Evolutionary conservation across 64 coral and sea anemone genomes (phyloP), one percentile per base, ranked within the genome.

Genomic region (Pocillopora verrucosa): DNA sequence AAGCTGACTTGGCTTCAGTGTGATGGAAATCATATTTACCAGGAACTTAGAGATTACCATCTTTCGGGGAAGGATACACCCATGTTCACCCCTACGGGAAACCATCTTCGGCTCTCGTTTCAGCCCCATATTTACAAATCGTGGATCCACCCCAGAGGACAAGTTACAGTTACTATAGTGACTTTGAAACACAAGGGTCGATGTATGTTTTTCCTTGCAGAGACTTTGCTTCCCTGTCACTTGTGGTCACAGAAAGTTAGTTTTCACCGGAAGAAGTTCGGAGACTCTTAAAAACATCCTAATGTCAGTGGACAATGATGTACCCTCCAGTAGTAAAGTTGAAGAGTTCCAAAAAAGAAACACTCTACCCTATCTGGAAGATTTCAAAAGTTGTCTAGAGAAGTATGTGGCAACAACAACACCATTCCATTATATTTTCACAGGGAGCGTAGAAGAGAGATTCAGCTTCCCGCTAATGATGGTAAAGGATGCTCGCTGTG

Each of bases 221-320:
- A 45, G 15, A 3, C 58, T 25, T 1, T 58, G 11, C 26, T 87
- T 74, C 73, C 84, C 84, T 58, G 65, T 70, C 1, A 41, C 35
- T n/a, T 90, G 76, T 73, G 88, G 88, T 36, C 51, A 82, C 88
- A 90, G 88, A 61, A 82, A 19, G 56, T 72, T 64, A 14, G 35
- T 80, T 11, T 90, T 80, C 16, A 82, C 88, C 0, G 77, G 76
- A 1, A 90, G 34, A 70, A 90, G 78, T 17, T 90, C 88, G 26
- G 81, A 78, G 61, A 19, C 65, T 37, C 65, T 82, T n/a, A 19
- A 10, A 25, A 65, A 73, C 2, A 81, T 82, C 25, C 88, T 51
- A 51, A 51, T 51, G 41, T 51, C 41, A 51, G 3, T 51, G 41
- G 41, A 51, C 41, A 51, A 0, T 51, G 41, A 51, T 51, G 7